Evolutionary conservation across 2,797 vertebrate genomes (phyloP), one percentile per base, ranked within the genome.

Genomic region (Gallinago nigripennis): DNA sequence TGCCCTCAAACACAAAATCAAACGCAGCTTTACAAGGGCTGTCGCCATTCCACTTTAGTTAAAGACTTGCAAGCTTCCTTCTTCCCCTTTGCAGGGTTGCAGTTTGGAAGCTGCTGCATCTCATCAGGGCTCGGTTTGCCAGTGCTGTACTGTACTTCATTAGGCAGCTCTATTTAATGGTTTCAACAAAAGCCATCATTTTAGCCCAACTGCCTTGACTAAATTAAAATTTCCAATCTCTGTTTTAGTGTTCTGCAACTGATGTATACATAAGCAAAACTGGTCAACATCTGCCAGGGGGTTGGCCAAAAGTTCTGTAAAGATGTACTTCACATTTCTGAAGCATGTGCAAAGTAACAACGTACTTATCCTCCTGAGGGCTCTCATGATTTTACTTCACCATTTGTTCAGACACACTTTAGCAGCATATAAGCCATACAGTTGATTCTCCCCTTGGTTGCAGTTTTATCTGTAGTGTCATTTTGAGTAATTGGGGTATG

Each of bases 371-470:
- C 98, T 98, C 97, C 95, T 56, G 98, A 98, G 98, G 98, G 98
- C 97, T 96, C 98, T 98, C 97, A 97, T 91, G 97, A 97, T 98
- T 98, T 98, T 97, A 98, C 98, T 98, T 97, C 97, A 94, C 98
- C 98, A 98, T 98, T 98, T 98, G 98, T 98, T 98, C 97, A 97
- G 97, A 98, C 98, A 97, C 98, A 98, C 98, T 99, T 99, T 98
- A 98, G 98, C 98, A 98, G 98, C 97, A 87, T 94, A 97, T 96
- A 97, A 98, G 98, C 98, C 98, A 98, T 98, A 97, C 98, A 98
- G 98, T 98, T 99, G 98, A 99, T 99, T 99, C 99, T 98, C 99
- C 99, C 99, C 99, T 98, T 98, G 99, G 99, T 99, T 99, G 98
- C 98, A 97, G 98, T 99, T 99, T 98, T 98, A 98, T 98, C 98